Evolutionary conservation across 37 sponge, comb jelly and placozoan genomes (phyloP), one percentile per base, ranked within the genome.

Genomic region (Eunapius fragilis): DNA sequence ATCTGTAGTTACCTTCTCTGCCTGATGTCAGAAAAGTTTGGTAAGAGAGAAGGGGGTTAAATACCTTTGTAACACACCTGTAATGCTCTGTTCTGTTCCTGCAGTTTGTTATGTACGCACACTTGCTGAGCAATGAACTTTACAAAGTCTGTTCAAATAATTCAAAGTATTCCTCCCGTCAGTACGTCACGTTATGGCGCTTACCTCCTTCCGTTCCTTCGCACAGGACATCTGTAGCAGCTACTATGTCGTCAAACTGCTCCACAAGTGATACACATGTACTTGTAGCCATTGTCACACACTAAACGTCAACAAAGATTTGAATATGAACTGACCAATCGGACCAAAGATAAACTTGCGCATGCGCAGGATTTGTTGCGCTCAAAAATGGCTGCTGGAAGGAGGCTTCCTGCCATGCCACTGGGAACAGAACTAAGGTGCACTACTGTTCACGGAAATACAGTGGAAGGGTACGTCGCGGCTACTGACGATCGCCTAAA

Each of bases 1-100:
- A 7, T 88, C 89, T n/a, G 76, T 84, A 2, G 89, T 81, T 26
- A 81, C 84, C 82, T 88, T 91, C 26, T 87, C 89, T 22, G 68
- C 28, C 91, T 86, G 74, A 23, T 33, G 22, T 3, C 19, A 74
- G n/a, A 79, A 27, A 84, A 76, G 35, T 7, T 25, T 0, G 14
- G 2, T 72, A 7, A 38, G 13, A 28, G 45, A 38, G 25, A 32
- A 71, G 31, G 3, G 9, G 14, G 25, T 25, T 3, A 2, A 33
- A 0, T 36, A 28, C 11, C 25, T 13, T 35, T 23, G 25, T 31
- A 4, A 5, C 35, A 24, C 11, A 78, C 86, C 84, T 89, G 83
- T 2, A 89, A 33, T 14, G 11, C 47, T 26, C 7, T 50, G 37
- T 84, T 89, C 25, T 75, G 72, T 0, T 6, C 77, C 1, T 71